These are phyloP conservation scores for Amphipoea lucens DNA, from an alignment of 2,888 invertebrate species.

Conservation along the genomic window DNA sequence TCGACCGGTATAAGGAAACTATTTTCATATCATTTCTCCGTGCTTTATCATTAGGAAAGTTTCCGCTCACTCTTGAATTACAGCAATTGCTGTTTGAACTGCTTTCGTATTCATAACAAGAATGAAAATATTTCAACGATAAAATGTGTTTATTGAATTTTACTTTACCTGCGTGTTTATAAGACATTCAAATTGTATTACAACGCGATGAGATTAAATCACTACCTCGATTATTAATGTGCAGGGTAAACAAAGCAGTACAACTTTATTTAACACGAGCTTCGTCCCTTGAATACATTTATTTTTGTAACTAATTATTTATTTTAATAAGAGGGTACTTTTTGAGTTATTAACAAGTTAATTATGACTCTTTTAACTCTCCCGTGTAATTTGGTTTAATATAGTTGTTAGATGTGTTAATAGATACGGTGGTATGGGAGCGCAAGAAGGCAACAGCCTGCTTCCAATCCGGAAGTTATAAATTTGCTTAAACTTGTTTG, in stretches of 20 bases:
- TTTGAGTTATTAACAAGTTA: conserved; percentile 47
- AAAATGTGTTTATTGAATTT: conserved; percentile 65
- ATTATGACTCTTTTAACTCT: conserved; percentile 31
- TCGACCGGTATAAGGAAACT: conserved; percentile 72
- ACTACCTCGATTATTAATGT: conserved; percentile 51
- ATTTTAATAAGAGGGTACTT: conserved; percentile 43
- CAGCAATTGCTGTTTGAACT: conserved; percentile 72
- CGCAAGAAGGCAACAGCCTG: conserved; percentile 77
- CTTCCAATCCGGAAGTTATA: conserved; percentile 86
- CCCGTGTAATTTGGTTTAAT: conserved; percentile 48
- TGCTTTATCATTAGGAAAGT: conserved; percentile 72
- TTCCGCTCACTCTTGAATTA: conserved; percentile 71
- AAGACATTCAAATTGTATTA: conserved; percentile 62
- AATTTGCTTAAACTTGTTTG: conserved; percentile 89
- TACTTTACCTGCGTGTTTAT: conserved; percentile 63
- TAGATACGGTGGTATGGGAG: conserved; percentile 41
- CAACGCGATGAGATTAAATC: conserved; percentile 58
- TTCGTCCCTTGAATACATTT: conserved; percentile 30
- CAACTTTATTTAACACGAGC: conserved; percentile 42
- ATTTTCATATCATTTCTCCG: conserved; percentile 75
- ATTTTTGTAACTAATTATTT: conserved; percentile 47
- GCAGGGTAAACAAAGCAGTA: conserved; percentile 41
- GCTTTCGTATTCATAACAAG: conserved; percentile 73
- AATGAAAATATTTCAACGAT: conserved; percentile 62
- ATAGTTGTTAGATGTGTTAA: conserved; percentile 48